Conservation (phyloP, 2,888 invertebrate species). For the Abrostola tripartita region DNA sequence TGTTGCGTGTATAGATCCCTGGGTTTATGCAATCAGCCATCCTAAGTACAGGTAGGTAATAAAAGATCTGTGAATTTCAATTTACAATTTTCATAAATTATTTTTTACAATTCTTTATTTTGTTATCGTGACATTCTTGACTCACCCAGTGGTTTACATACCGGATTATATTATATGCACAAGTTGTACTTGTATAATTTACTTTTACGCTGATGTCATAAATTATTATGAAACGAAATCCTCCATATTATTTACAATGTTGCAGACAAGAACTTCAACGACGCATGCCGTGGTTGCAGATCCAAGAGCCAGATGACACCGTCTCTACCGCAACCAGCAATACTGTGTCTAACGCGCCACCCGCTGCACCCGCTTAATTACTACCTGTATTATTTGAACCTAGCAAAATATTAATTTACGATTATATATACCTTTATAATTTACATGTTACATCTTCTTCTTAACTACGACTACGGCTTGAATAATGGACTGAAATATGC, state of each 20-base stretch:
- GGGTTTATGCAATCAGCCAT: slow-evolving; percentile 97
- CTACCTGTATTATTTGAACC: slow-evolving; percentile 5
- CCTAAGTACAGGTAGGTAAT: slow-evolving; percentile 92
- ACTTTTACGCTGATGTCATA: too few species aligned
- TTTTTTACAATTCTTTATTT: too few species aligned
- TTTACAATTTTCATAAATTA: too few species aligned
- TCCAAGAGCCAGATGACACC: slow-evolving; percentile 90
- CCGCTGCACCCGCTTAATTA: slow-evolving; percentile 71
- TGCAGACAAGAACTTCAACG: slow-evolving; percentile 93
- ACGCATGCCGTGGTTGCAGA: slow-evolving; percentile 93
- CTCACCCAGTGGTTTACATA: too few species aligned
- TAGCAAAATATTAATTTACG: background rate
- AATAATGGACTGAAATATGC: slow-evolving; percentile 48
- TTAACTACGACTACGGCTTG: slow-evolving; percentile 53
- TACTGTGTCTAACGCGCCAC: slow-evolving; percentile 73
- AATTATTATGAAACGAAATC: too few species aligned
- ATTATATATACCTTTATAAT: background rate
- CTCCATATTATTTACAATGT: slow-evolving; percentile 12
- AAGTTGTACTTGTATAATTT: too few species aligned
- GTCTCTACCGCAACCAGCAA: slow-evolving; percentile 88
- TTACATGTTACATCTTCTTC: background rate
- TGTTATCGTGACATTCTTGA: too few species aligned
- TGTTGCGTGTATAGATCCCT: slow-evolving; percentile 97
- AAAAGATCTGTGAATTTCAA: background rate
- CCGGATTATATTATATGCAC: too few species aligned